Evolutionary conservation across 1,140 invertebrate genomes (phyloP), one percentile per base, ranked within the genome.

Genomic region (Drosophila parvula): DNA sequence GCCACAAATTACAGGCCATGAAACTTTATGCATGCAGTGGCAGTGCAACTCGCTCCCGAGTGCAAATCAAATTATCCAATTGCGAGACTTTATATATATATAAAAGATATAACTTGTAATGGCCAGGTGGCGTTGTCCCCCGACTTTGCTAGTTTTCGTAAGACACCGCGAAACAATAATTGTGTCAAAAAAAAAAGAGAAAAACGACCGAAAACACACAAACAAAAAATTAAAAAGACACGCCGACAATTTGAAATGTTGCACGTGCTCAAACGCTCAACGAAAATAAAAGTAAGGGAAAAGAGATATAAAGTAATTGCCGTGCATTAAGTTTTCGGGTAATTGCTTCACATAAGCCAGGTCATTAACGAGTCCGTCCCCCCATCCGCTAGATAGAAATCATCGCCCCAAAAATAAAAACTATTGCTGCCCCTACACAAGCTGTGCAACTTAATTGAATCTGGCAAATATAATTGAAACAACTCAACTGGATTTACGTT

Each of bases 1-100:
- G 30, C 27, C 77, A 61, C 64, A 28, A 82, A 74, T 69, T 79
- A 50, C 34, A 36, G 16, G 27, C 27, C 38, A 65, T 65, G 60
- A 64, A 74, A 58, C 43, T 69, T 73, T 62, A 64, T 59, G 62
- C 73, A 34, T 55, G 67, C 30, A 68, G 50, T 76, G 48, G 22
- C 44, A 38, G 43, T 51, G 55, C 28, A 32, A 27, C 32, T 32
- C 44, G 30, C 55, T 60, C 70, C 63, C 61, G 69, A 69, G 60
- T 69, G 60, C 47, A 78, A 78, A 84, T 81, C 78, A 75, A 78
- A 85, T 81, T 85, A 86, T 61, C 71, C 68, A 78, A 67, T 59
- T 70, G 34, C 60, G 38, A 73, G 70, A 68, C 64, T 38, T n/a
- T 45, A 38, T 53, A 53, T 36, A 53, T 53, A 53, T 36, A 48